These are phyloP conservation scores for Cephalopterus ornatus DNA, from an alignment of 2,113 vertebrate genomes.

Conservation along the genomic window DNA sequence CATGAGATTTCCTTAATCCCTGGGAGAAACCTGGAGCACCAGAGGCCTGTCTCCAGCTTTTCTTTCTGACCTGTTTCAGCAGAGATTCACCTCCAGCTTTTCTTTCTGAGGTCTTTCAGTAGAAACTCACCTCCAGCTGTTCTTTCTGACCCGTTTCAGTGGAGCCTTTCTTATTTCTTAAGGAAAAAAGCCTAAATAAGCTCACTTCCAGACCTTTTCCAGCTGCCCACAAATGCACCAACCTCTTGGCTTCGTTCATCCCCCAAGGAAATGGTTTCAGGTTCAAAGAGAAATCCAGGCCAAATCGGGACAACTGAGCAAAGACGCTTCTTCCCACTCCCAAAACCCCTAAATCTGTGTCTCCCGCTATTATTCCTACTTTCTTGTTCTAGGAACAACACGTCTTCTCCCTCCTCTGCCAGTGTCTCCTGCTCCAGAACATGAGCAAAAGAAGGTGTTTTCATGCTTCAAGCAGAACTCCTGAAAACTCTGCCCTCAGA, in stretches of 20 bases:
- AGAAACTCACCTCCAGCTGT: background rate
- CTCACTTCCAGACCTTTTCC: background rate
- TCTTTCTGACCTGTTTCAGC: background rate
- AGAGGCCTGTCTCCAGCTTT: background rate
- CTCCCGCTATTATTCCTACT: background rate
- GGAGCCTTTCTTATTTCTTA: background rate
- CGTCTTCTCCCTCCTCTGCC: background rate
- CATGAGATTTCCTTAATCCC: background rate
- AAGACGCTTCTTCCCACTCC: background rate
- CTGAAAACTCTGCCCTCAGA: background rate
- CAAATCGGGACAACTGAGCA: background rate
- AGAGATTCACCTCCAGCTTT: background rate
- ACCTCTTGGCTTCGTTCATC: background rate
- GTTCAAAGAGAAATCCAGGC: background rate
- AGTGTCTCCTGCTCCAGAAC: background rate
- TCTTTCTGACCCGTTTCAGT: background rate
- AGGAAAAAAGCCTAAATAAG: background rate
- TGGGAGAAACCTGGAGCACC: background rate
- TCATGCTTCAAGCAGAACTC: background rate
- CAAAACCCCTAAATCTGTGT: accelerated
- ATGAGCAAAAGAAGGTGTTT: background rate
- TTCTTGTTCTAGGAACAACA: background rate
- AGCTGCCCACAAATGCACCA: background rate
- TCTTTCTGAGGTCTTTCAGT: background rate
- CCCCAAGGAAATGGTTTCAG: background rate